phyloP scores from a whole-genome alignment of 92 coral and sea anemone genomes.

The Parazoanthus atlanticus region DNA sequence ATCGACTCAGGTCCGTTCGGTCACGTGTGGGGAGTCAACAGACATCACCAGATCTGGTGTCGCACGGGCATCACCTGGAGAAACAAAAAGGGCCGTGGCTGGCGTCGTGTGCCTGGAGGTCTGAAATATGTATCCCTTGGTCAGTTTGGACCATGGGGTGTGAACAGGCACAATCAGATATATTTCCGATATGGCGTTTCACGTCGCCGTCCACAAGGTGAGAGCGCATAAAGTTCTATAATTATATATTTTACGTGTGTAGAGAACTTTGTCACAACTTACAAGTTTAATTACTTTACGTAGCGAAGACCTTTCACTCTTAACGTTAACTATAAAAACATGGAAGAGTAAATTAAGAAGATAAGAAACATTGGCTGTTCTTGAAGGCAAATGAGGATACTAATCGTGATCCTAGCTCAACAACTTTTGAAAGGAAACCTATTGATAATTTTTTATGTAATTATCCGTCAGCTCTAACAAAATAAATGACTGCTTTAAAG shows the following conservation, averaged over 20 bases:
- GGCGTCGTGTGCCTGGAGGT: conserved; percentile 26
- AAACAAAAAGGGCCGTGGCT: conserved; percentile 6
- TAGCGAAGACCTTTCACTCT: not conserved
- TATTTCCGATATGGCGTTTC: conserved; percentile 41
- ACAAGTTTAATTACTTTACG: not conserved
- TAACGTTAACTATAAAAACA: no score
- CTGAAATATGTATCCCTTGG: conserved; percentile 21
- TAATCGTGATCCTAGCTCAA: no score
- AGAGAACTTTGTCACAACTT: not conserved
- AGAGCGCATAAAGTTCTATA: not conserved
- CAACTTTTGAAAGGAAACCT: no score
- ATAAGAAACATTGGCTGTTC: no score
- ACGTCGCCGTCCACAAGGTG: conserved; percentile 30
- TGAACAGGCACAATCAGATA: conserved; percentile 24
- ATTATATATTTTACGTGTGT: not conserved
- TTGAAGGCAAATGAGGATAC: no score
- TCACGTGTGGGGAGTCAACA: conserved; percentile 52
- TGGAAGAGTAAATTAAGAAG: no score
- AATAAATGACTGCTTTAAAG: not conserved
- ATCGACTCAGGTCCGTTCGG: conserved; percentile 63
- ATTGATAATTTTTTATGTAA: no score
- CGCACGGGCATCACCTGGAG: conserved; percentile 50
- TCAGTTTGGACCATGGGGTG: conserved; percentile 47
- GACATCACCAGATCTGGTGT: conserved; percentile 30
- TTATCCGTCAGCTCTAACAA: not conserved